phyloP scores from a whole-genome alignment of 2,113 vertebrate genomes.

The Caranx ignobilis region DNA sequence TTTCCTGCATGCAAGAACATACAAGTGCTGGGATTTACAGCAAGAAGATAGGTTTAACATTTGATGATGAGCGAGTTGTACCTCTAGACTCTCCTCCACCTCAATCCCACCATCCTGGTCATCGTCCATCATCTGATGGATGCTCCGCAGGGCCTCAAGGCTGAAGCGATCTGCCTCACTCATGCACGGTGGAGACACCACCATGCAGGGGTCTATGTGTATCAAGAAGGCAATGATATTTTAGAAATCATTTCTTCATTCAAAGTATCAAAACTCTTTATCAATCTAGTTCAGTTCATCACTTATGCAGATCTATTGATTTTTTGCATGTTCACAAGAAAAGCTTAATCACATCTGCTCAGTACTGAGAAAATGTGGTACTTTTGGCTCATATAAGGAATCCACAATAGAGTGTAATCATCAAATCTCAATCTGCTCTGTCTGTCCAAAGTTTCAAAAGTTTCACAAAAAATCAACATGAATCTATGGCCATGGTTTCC shows the following conservation, averaged over 20 bases:
- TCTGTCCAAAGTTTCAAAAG: too few species aligned
- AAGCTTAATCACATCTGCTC: neutral
- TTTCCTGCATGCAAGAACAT: conserved; percentile 24
- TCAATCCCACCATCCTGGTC: conserved; percentile 97
- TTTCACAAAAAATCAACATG: neutral
- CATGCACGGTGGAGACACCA: conserved; percentile 90
- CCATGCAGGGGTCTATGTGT: conserved; percentile 88
- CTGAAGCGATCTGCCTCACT: conserved; percentile 94
- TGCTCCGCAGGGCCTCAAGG: conserved; percentile 93
- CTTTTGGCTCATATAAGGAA: neutral
- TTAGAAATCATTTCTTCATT: neutral
- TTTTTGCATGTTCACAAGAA: neutral
- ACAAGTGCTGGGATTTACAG: neutral
- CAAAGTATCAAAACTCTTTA: neutral
- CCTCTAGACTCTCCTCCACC: conserved; percentile 98
- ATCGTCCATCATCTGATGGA: conserved; percentile 98
- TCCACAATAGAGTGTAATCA: too few species aligned
- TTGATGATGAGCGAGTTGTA: conserved; percentile 71
- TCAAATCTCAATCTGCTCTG: too few species aligned
- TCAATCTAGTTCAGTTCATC: neutral
- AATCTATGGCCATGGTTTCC: neutral
- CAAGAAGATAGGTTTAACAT: neutral
- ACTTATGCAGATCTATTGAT: neutral
- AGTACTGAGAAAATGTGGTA: neutral
- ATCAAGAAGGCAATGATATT: neutral